Evolutionary conservation across 2,113 vertebrate genomes (phyloP), one percentile per base, ranked within the genome.

Genomic region (Alligator mississippiensis): DNA sequence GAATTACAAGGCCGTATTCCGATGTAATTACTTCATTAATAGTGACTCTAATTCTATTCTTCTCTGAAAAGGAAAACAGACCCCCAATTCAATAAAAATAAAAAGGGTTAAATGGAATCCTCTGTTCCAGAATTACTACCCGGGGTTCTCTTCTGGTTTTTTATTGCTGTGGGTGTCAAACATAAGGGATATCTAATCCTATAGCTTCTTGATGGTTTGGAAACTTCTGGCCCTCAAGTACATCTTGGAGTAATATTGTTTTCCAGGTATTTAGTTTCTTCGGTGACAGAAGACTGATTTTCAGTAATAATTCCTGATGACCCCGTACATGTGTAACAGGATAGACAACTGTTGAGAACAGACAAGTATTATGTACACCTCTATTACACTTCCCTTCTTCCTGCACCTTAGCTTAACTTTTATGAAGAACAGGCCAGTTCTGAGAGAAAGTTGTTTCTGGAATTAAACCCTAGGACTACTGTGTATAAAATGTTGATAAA

Each of bases 401-500:
- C 47, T 47, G 47, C 47, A 47, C 47, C 47, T 47, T 9, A 47
- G 47, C 13, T 84, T 74, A 9, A 85, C 18, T 18, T 24, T 57
- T 11, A 38, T 84, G 63, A 18, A 86, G n/a, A 17, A 34, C 68
- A 63, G 30, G 5, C 15, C 68, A 87, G 21, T 66, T 90, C 64
- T 61, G 77, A 74, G 54, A 79, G 14, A 28, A 54, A 58, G 30
- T 61, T 5, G 54, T 94, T 79, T 47, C 64, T 62, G 70, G 11
- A 81, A 79, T 81, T 80, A 34, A 85, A 89, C 77, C 19, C 24
- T 75, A 80, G 77, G 85, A 59, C 22, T 85, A 78, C 84, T 88
- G 63, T 62, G 82, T 47, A 93, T 85, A 92, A 91, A 92, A 54
- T 88, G 86, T 75, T 63, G 22, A 79, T 93, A 82, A 77, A 91